Base-by-base conservation (phyloP, 2,888 invertebrate genomes). In the Plutella xylostella region DNA sequence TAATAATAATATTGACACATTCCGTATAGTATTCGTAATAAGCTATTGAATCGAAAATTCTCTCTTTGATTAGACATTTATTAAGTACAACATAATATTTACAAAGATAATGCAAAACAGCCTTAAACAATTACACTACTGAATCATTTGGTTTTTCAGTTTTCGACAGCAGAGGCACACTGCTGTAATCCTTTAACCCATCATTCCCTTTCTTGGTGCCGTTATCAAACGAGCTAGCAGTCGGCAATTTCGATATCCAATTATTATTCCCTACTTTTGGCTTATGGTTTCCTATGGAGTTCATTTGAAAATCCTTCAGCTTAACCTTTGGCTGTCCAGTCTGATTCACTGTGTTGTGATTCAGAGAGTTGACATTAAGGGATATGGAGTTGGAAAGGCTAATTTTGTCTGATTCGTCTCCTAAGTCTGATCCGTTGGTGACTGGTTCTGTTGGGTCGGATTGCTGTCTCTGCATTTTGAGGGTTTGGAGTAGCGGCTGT, bases 211-310 rank as follows among this genome's bases (percentile, higher is more conserved):
- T 82, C 51, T 65, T 76, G 34, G 72, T 58, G 15, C 76, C 72
- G 48, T 75, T 76, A 45, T 84, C 84, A 43, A 84, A 83, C 30
- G 83, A 83, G 52, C 76, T 80, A 1, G 84, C 74, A 11, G 80
- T 68, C 1, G 82, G 71, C 46, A 83, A 52, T 49, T 80, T 82
- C 1, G 80, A 67, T 51, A 83, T 72, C 82, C 84, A 85, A 63
- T 83, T 83, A 50, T 85, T 85, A 62, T 83, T 84, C 50, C 80
- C 84, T 57, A 76, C 62, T 58, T 78, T 78, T 25, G 68, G 58
- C 52, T 73, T 78, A 55, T 74, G 68, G 51, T 74, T 77, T 18
- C 68, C 66, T 28, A 74, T 57, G 3, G 73, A 63, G 41, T 72
- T 77, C 50, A 57, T 57, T 43, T 72, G 69, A 28, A 63, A 65